Evolutionary conservation across 2,113 vertebrate species (phyloP).

Genomic region (Nestor notabilis): DNA sequence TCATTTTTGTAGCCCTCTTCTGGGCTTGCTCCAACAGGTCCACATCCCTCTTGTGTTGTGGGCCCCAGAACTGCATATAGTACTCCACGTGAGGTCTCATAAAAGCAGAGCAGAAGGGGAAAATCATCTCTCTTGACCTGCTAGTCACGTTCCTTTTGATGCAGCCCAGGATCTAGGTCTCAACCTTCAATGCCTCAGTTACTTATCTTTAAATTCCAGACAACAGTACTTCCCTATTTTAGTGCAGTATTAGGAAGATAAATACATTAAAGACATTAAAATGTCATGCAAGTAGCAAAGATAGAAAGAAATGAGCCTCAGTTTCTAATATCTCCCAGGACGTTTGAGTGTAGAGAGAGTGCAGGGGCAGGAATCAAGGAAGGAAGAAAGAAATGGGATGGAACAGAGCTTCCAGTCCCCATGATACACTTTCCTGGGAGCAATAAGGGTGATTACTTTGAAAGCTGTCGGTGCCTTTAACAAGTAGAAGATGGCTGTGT

Average conservation of each 20-base stretch:
- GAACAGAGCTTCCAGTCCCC: neutral
- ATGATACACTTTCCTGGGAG: neutral
- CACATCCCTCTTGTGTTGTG: neutral
- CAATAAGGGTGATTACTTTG: neutral
- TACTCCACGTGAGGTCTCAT: neutral
- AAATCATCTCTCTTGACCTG: neutral
- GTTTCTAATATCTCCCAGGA: neutral
- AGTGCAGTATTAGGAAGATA: neutral
- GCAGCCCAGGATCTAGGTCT: neutral
- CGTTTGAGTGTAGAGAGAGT: neutral
- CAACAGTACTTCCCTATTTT: neutral
- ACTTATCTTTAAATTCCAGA: neutral
- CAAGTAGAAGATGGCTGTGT: neutral
- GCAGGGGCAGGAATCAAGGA: neutral
- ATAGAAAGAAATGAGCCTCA: neutral
- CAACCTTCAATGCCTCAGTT: neutral
- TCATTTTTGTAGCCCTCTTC: neutral
- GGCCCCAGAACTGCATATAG: neutral
- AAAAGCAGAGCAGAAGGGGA: neutral
- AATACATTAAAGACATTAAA: neutral
- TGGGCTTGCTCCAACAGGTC: neutral
- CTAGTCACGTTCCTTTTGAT: accelerated
- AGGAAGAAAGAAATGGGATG: neutral
- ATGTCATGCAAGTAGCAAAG: neutral
- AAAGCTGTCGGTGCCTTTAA: neutral